Evolutionary conservation across 2,888 invertebrate species (phyloP).

Genomic region (Dromius quadrimaculatus): DNA sequence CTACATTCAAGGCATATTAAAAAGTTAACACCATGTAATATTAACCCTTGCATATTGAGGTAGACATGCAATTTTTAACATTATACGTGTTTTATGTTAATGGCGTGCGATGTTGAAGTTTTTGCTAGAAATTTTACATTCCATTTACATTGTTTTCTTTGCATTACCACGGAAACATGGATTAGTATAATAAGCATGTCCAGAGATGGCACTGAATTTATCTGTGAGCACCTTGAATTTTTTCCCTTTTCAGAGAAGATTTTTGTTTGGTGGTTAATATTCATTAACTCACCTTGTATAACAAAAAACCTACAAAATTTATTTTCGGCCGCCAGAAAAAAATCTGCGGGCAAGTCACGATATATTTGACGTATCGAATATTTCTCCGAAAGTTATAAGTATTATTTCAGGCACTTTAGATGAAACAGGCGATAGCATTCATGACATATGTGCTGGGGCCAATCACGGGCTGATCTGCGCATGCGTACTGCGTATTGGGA

Average conservation of each 20-base stretch:
- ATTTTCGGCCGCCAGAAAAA: conserved; percentile 5
- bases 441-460: conserved; percentile 50
- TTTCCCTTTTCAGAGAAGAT: too few relatives aligned
- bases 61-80: conserved; percentile 51
- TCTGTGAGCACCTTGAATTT: too few relatives aligned
- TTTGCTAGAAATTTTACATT: conserved; percentile 29
- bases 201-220: too few relatives aligned
- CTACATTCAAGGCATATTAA: conserved; percentile 49
- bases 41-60: conserved; percentile 21
- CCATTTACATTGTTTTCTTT: conserved; percentile 40
- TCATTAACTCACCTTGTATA: too few relatives aligned
- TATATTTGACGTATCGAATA: conserved; percentile 28
- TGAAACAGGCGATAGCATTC: conserved; percentile 33
- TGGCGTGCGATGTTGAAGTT: conserved; percentile 27
- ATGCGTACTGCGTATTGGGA: conserved; percentile 43
- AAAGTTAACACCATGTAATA: conserved; percentile 52
- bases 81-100: conserved; percentile 49
- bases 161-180: conserved; percentile 29
- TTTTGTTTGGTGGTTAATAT: too few relatives aligned
- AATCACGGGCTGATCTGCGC: conserved; percentile 44
- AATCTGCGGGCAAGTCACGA: conserved; percentile 11
- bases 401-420: conserved; percentile 49
- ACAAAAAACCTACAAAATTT: conserved; percentile 7
- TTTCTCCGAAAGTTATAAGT: conserved; percentile 43
- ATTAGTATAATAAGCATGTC: conserved; percentile 17